Percentiles rank a stretch among this genome's conserved stretches.
These are phyloP conservation scores for Acrocephalus arundinaceus DNA, from an alignment of 2,113 vertebrate genomes.

Conservation along the genomic window DNA sequence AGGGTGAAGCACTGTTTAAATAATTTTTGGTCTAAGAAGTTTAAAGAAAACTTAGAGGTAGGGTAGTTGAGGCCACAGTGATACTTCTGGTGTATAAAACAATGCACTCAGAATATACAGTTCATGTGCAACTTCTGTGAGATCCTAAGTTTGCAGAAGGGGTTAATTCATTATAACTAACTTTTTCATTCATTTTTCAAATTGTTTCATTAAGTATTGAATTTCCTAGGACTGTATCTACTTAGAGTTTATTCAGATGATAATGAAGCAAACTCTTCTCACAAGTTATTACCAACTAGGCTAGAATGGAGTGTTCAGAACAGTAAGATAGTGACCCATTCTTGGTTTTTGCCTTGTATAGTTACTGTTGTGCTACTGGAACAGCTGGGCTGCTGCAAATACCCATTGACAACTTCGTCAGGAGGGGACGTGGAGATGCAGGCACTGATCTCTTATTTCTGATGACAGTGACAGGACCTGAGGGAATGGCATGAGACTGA, in stretches of 20 bases:
- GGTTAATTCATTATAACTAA: not conserved
- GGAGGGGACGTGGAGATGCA: not conserved
- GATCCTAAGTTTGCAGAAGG: not conserved
- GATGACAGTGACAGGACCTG: not conserved
- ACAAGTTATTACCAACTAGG: not conserved
- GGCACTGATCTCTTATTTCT: not conserved
- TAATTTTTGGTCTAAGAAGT: not conserved
- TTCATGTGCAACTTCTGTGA: not conserved
- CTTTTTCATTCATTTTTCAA: not conserved
- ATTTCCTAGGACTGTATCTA: not conserved
- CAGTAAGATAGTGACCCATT: not conserved
- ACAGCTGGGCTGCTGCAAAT: not conserved
- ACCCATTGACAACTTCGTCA: not conserved
- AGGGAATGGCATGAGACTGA: not conserved
- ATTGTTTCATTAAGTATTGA: not conserved
- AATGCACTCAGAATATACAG: not conserved
- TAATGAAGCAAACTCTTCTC: not conserved
- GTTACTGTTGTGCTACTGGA: not conserved
- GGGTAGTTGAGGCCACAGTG: not conserved
- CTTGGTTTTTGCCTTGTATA: not conserved
- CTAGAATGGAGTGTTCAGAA: not conserved
- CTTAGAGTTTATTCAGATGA: not conserved
- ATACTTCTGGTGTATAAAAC: not conserved
- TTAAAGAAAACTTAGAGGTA: not conserved
- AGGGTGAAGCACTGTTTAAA: not conserved